These are phyloP conservation scores for Albula goreensis DNA, from an alignment of 2,113 vertebrate genomes.

Conservation along the genomic window DNA sequence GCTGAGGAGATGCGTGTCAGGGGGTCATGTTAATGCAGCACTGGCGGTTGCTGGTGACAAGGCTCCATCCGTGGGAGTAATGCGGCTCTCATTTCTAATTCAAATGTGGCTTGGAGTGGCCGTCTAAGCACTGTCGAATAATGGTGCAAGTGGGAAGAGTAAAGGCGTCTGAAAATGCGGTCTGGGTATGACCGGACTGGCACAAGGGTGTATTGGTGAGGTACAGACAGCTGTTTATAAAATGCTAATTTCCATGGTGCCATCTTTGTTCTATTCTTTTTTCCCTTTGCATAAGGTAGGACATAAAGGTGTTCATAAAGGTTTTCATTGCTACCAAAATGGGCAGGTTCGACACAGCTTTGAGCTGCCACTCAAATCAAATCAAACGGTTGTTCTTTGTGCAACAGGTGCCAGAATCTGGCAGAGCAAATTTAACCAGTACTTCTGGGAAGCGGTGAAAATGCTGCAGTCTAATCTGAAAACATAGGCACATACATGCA, in stretches of 20 bases:
- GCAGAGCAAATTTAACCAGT: background rate
- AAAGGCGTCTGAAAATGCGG: background rate
- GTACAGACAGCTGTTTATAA: background rate
- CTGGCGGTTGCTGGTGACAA: background rate
- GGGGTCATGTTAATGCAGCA: too few relatives aligned
- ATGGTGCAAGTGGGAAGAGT: background rate
- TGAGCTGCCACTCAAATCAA: background rate
- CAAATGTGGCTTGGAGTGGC: background rate
- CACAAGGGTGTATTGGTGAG: background rate
- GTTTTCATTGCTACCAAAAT: too few relatives aligned
- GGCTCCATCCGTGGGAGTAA: background rate
- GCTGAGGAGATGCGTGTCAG: too few relatives aligned
- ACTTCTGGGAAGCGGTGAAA: background rate
- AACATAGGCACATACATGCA: too few relatives aligned
- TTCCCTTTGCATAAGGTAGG: too few relatives aligned
- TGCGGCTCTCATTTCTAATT: constrained; percentile 5
- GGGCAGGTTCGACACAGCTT: too few relatives aligned
- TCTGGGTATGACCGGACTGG: background rate
- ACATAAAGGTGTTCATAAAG: too few relatives aligned
- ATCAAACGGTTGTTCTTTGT: background rate
- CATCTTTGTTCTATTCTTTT: too few relatives aligned
- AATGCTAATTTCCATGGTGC: too few relatives aligned
- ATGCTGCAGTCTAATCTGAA: background rate
- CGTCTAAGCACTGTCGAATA: background rate
- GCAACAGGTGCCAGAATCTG: background rate